Conservation (phyloP, 2,113 vertebrate genomes). For the Gobio gobio region DNA sequence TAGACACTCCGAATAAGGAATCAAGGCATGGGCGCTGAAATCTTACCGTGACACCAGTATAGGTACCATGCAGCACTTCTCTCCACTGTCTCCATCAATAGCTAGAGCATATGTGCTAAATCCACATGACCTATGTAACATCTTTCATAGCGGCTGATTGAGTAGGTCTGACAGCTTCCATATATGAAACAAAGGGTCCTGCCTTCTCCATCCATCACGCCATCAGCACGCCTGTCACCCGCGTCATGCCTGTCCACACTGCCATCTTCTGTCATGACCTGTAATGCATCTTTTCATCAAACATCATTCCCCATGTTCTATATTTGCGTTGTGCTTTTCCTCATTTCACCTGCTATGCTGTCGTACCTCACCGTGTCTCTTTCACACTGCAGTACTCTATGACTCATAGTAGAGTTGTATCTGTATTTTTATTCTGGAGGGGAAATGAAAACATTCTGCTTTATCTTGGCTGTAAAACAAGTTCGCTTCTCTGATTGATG, state of each 20-base stretch:
- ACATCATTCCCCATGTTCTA: background rate
- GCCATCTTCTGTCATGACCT: constrained; percentile 31
- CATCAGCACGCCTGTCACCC: constrained; percentile 1
- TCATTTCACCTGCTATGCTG: constrained; percentile 4
- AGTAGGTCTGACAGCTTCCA: constrained; percentile 41
- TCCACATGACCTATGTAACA: constrained; percentile 7
- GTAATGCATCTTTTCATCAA: background rate
- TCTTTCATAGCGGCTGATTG: constrained; percentile 2
- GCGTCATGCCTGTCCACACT: background rate
- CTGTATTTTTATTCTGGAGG: constrained; percentile 18
- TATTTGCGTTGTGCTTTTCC: background rate
- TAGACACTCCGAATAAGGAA: too few species aligned
- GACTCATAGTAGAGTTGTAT: constrained; percentile 36
- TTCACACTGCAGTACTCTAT: constrained; percentile 34
- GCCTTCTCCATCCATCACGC: constrained; percentile 39
- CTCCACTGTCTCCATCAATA: background rate
- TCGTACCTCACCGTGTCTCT: background rate
- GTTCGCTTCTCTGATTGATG: background rate
- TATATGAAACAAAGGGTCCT: constrained; percentile 28
- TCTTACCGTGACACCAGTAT: background rate
- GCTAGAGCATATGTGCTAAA: background rate
- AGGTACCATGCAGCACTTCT: background rate
- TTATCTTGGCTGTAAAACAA: background rate
- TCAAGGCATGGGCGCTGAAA: background rate
- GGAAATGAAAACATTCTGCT: background rate